Evolutionary conservation across 1,140 invertebrate genomes (phyloP), one percentile per base, ranked within the genome.

Genomic region (Cydia splendana): DNA sequence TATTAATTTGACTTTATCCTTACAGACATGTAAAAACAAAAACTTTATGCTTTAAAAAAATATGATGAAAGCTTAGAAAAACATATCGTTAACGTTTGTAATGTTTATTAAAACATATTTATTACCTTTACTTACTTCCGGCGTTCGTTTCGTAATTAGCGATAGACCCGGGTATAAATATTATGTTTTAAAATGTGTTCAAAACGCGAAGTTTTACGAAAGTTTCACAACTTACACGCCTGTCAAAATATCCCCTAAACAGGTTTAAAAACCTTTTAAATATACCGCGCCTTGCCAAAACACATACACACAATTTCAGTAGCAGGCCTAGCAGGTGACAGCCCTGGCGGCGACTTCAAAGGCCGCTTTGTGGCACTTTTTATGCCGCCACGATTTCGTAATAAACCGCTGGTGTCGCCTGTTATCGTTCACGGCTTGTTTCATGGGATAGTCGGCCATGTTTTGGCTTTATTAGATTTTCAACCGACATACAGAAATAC

Each of bases 321-420:
- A 57, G n/a, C 53, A 51, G n/a, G n/a, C n/a, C 6, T n/a, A 57
- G 53, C 53, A 62, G 20, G 51, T 53, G 65, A 12, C 67, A 71
- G n/a, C 45, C 74, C 74, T 51, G 15, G 81, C 84, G 86, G 82
- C 75, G 77, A 83, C 79, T 82, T 87, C 84, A 87, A 87, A 87
- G 86, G 38, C 20, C 34, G 65, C 74, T 87, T 85, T 85, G 82
- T 83, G 79, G 79, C 62, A 78, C 77, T 78, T 78, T 82, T 76
- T 74, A 74, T 74, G 57, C 67, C 57, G 75, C 67, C 80, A 80
- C 67, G 67, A 71, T 71, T 71, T 45, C 5, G 34, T 45, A 71
- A 71, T 78, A 81, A 82, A 81, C 79, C 79, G 83, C 80, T n/a
- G 13, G 28, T 42, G 67, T 71, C 38, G 34, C 34, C 38, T 42